A percentile compares a stretch with the other conserved stretches of the same genome.
These are phyloP conservation scores for Phaethornis superciliosus DNA, from an alignment of 2,113 vertebrate species.

Conservation along the genomic window DNA sequence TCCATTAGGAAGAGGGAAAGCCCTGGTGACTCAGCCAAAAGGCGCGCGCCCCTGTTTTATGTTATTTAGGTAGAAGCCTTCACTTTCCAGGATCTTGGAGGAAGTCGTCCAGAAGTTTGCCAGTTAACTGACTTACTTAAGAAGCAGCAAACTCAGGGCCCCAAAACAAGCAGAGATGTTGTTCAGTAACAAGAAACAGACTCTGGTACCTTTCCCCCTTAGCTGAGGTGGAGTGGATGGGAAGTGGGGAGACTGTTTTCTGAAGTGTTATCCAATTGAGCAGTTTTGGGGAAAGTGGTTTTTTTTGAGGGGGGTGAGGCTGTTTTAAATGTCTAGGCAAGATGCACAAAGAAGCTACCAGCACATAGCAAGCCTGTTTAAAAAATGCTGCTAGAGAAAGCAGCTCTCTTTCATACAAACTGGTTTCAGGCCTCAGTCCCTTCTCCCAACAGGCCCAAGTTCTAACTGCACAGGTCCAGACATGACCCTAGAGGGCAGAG, in stretches of 20 bases:
- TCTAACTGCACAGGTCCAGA: constrained; percentile 93
- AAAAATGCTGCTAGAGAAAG: constrained; percentile 79
- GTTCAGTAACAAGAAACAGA: constrained; percentile 90
- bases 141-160: constrained; percentile 84
- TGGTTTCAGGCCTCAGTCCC: constrained; percentile 78
- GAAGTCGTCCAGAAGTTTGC: constrained; percentile 85
- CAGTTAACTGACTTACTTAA: constrained; percentile 77
- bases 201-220: constrained; percentile 78
- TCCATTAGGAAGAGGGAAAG: constrained; percentile 84
- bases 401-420: constrained; percentile 72
- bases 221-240: constrained; percentile 64
- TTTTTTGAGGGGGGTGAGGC: constrained; percentile 48
- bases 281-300: constrained; percentile 56
- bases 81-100: constrained; percentile 86
- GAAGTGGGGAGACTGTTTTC: constrained; percentile 73
- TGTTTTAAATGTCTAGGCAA: constrained; percentile 83
- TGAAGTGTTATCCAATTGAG: constrained; percentile 79
- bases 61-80: constrained; percentile 83
- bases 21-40: constrained; percentile 86
- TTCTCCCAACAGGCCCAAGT: constrained; percentile 88
- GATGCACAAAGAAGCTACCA: constrained; percentile 86
- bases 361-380: constrained; percentile 84
- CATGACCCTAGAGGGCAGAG: constrained; percentile 92
- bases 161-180: constrained; percentile 80
- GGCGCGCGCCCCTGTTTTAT: constrained; percentile 83